Conservation (phyloP, 2,797 vertebrate genomes). For the Microctenopoma lineatum region DNA sequence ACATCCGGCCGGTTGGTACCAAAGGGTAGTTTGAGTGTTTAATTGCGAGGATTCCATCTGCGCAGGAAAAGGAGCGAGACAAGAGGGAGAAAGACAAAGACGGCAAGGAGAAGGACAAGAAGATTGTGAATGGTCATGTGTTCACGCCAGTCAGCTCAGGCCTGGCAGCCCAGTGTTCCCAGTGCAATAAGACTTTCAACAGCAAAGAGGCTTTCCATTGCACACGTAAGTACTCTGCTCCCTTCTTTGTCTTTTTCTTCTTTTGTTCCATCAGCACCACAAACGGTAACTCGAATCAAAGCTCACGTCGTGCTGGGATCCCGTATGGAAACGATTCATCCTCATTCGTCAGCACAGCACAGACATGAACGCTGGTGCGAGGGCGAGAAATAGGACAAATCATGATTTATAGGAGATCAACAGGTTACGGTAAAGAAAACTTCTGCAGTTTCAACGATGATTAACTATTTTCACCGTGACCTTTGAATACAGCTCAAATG, state of each 20-base stretch:
- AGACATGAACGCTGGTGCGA: background rate
- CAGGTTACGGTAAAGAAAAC: too few relatives aligned
- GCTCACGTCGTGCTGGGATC: conserved; percentile 1
- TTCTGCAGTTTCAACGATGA: conserved; percentile 1
- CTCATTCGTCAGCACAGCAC: background rate
- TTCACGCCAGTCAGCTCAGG: conserved; percentile 82
- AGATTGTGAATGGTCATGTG: conserved; percentile 87
- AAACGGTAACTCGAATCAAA: conserved; percentile 24
- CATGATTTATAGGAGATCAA: background rate
- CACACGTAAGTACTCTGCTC: conserved; percentile 84
- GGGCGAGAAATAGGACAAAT: conserved; percentile 9
- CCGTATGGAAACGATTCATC: conserved; percentile 12
- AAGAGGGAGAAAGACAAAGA: conserved; percentile 88
- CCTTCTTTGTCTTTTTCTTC: accelerated
- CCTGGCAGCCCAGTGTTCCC: conserved; percentile 85
- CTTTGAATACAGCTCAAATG: background rate
- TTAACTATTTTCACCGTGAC: background rate
- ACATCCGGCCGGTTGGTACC: conserved; percentile 18
- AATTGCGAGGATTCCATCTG: conserved; percentile 19
- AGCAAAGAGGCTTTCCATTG: conserved; percentile 90
- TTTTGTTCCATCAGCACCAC: background rate
- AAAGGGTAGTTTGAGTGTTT: conserved; percentile 11
- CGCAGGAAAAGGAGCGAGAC: conserved; percentile 93
- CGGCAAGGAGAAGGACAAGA: conserved; percentile 88
- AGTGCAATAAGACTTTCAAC: conserved; percentile 89